Conservation (phyloP, 2,888 invertebrate species). For the Drosophila incognita region DNA sequence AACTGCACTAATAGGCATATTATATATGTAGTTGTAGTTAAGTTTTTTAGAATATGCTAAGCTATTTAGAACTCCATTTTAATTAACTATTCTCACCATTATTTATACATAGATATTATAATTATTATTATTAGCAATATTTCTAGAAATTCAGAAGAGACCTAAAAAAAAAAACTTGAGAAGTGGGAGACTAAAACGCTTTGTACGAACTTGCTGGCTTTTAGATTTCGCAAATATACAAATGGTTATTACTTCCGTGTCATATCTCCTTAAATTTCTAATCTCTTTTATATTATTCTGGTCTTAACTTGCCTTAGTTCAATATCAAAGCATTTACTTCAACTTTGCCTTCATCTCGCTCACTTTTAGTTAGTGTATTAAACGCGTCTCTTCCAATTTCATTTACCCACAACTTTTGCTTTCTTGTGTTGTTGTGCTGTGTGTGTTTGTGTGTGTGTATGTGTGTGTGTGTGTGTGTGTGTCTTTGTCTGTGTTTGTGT, state of each 20-base stretch:
- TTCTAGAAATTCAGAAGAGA: no score
- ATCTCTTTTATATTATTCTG: neutral
- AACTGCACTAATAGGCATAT: neutral
- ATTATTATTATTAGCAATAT: neutral
- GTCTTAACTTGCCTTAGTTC: neutral
- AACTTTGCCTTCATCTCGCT: neutral
- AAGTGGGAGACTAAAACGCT: no score
- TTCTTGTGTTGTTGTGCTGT: constrained; percentile 23
- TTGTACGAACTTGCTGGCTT: no score
- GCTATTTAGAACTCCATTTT: neutral
- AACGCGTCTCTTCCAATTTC: constrained; percentile 1
- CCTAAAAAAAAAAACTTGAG: neutral
- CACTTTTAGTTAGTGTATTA: constrained; percentile 25
- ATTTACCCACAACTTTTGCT: constrained; percentile 26
- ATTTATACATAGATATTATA: neutral
- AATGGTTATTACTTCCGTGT: neutral
- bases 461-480: neutral
- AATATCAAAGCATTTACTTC: neutral
- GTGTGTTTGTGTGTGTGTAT: neutral
- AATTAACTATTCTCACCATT: neutral
- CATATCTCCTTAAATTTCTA: fast-evolving
- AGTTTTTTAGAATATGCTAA: neutral
- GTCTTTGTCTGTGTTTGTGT: neutral
- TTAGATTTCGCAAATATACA: neutral
- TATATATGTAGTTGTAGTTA: fast-evolving